These are phyloP conservation scores for Drosophila rhopaloa DNA, from an alignment of 1,140 invertebrate genomes.

Conservation along the genomic window DNA sequence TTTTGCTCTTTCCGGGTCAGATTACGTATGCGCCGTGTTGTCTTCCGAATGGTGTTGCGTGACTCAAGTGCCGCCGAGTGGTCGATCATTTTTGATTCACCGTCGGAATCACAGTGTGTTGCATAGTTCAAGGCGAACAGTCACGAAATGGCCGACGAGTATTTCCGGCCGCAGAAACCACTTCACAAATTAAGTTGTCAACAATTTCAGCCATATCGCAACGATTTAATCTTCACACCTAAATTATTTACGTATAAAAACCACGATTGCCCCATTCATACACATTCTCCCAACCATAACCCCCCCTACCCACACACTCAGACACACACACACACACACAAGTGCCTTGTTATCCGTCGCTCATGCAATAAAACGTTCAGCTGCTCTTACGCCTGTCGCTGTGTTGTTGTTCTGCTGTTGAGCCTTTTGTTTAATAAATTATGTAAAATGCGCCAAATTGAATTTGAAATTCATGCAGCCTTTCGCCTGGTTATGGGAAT, in stretches of 20 bases:
- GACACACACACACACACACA: slow-evolving; percentile 22
- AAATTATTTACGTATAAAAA: slow-evolving; percentile 77
- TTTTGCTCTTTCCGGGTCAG: slow-evolving; percentile 21
- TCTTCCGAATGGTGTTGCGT: slow-evolving; percentile 42
- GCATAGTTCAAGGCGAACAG: slow-evolving; percentile 26
- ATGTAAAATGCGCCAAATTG: slow-evolving; percentile 83
- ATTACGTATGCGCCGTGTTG: slow-evolving; percentile 61
- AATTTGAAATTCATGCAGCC: slow-evolving; percentile 83
- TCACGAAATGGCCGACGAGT: slow-evolving; percentile 10
- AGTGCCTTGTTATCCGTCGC: slow-evolving; percentile 61
- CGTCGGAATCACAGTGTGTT: slow-evolving; percentile 57
- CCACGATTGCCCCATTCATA: slow-evolving; percentile 28
- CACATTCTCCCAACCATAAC: slow-evolving; percentile 2
- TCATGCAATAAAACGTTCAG: slow-evolving; percentile 79
- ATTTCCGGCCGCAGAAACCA: slow-evolving; percentile 68
- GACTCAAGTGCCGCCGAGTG: slow-evolving; percentile 39
- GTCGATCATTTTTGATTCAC: slow-evolving; percentile 61
- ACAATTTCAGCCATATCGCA: slow-evolving; percentile 80
- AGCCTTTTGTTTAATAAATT: slow-evolving; percentile 82
- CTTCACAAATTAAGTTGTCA: slow-evolving; percentile 82
- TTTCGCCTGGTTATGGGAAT: slow-evolving; percentile 79
- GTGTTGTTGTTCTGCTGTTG: slow-evolving; percentile 42
- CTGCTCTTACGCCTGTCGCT: slow-evolving; percentile 17
- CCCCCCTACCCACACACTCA: background rate
- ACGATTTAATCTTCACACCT: slow-evolving; percentile 80